Conservation (phyloP, 2,797 vertebrate genomes). For the Typhlichthys eigenmanni region DNA sequence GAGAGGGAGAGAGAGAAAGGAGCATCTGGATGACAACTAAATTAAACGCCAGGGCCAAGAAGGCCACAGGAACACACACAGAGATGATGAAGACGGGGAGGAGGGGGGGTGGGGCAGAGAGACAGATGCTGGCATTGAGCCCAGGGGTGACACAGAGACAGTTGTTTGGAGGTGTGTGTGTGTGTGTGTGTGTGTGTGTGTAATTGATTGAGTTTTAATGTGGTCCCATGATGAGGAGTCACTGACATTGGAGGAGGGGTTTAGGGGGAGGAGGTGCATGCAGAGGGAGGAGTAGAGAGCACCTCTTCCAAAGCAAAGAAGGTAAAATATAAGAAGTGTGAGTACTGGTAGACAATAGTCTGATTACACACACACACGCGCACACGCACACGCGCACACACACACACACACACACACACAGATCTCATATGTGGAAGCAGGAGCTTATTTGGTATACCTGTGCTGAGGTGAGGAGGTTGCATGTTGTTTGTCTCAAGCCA, state of each 20-base stretch:
- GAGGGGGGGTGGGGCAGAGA: neutral
- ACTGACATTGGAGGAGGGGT: constrained; percentile 51
- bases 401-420: neutral
- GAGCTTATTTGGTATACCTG: neutral
- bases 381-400: neutral
- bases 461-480: too few species aligned
- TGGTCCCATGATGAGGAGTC: constrained; percentile 68
- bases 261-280: too few species aligned
- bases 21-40: constrained; percentile 73
- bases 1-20: constrained; percentile 15
- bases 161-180: constrained; percentile 39
- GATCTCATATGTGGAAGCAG: neutral
- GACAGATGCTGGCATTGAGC: constrained; percentile 48
- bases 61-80: constrained; percentile 73
- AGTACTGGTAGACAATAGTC: neutral
- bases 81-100: constrained; percentile 57
- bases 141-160: constrained; percentile 63
- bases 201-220: constrained; percentile 74
- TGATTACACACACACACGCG: neutral
- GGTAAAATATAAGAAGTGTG: constrained; percentile 22
- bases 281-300: constrained; percentile 29
- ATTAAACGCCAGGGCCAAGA: constrained; percentile 70
- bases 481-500: too few species aligned
- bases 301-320: constrained; percentile 57
- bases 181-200: constrained; percentile 32